Conservation (phyloP, 2,113 vertebrate genomes). For the Leptocoma aspasia region DNA sequence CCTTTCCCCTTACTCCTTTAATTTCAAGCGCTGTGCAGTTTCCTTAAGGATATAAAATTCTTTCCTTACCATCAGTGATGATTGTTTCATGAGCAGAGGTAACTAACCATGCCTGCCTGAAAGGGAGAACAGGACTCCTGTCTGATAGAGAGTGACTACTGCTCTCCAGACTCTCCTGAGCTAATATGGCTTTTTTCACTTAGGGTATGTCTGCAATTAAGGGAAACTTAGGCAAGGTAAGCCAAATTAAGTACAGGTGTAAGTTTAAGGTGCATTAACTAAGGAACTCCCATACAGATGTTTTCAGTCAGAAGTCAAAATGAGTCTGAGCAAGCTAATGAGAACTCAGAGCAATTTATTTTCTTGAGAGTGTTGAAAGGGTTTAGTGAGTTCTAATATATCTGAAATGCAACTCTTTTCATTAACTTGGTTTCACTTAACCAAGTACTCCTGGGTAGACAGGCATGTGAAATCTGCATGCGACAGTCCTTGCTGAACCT, state of each 20-base stretch:
- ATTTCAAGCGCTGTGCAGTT: not conserved
- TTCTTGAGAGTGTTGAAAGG: not conserved
- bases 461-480: not conserved
- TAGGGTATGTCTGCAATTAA: not conserved
- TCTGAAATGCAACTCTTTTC: not conserved
- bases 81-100: not conserved
- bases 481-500: not conserved
- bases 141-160: not conserved
- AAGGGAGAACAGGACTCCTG: not conserved
- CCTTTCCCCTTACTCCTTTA: not conserved
- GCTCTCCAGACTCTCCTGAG: not conserved
- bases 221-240: not conserved
- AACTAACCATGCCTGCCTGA: not conserved
- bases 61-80: not conserved
- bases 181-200: not conserved
- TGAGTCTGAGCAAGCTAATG: not conserved
- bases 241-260: slow-evolving; percentile 10
- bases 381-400: not conserved
- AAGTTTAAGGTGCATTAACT: slow-evolving; percentile 10
- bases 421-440: slow-evolving; percentile 6
- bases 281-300: not conserved
- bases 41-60: not conserved
- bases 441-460: not conserved
- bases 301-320: slow-evolving; percentile 6
- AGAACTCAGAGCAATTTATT: slow-evolving; percentile 16